Base-by-base conservation (phyloP, 2,888 invertebrate species). In the Rotaria sp. region DNA sequence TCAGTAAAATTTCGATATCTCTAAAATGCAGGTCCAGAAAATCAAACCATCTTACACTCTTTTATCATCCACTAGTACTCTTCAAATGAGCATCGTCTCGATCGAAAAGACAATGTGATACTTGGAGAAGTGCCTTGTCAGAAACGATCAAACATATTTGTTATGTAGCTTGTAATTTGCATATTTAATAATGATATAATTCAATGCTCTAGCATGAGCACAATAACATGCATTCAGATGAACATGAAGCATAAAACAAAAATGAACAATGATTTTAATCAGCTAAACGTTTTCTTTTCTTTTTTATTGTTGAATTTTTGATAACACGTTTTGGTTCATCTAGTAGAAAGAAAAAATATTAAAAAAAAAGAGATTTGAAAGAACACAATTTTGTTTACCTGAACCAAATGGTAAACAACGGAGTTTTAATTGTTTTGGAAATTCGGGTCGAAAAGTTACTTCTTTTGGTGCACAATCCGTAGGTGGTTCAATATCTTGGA, bases 381-480 rank as follows among this genome's bases (percentile, higher is more conserved):
- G 18, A 50, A 50, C 26, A 15, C 26, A 15, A 57, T 57, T n/a
- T n/a, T 30, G 15, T n/a, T 67, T 67, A 74, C 74, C 74, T n/a
- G 80, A 24, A 15, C 80, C 80, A n/a, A 80, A 80, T 45, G 80
- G 80, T 80, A 45, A 45, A 80, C 80, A 80, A 45, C 80, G 80
- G n/a, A 80, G 24, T 45, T 45, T 80, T 26, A 80, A 18, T 26
- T 80, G 10, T 15, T 1, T 26, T 41, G 80, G 80, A 80, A 45
- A 80, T 26, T 45, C 80, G 26, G 80, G 80, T n/a, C 45, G 41
- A 80, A 80, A 80, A 15, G 45, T 80, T 3, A 80, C 10, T 45
- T 41, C 45, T 45, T 80, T 80, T 26, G 80, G 80, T 45, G 2
- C n/a, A 45, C 80, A 80, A 45, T 80, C 80, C 3, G 15, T 45